A percentile compares a stretch with the other conserved stretches of the same genome.
phyloP scores from a whole-genome alignment of 2,888 invertebrate genomes.

The Azorinus chamasolen region DNA sequence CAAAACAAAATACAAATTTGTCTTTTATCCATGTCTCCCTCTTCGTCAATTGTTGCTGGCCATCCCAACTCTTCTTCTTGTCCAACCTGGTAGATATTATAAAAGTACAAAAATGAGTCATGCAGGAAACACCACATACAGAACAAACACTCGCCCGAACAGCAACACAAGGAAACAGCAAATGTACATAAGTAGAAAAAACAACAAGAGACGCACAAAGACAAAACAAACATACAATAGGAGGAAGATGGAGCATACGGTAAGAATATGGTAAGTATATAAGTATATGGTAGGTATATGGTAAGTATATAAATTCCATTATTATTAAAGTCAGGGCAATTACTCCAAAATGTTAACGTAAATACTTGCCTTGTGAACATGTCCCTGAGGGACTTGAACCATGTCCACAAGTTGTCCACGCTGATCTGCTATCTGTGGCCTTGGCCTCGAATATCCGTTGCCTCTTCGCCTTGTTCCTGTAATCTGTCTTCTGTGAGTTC shows the following conservation, averaged over 20 bases:
- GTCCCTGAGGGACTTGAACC: conserved; percentile 37
- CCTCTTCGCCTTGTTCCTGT: too few relatives aligned
- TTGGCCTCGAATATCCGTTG: conserved; percentile 38
- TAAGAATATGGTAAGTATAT: conserved; percentile 36
- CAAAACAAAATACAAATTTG: conserved; percentile 36
- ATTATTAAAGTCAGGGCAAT: conserved; percentile 32
- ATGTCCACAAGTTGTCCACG: conserved; percentile 33
- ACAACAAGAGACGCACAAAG: too few relatives aligned
- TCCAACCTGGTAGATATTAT: conserved; percentile 41
- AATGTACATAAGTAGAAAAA: too few relatives aligned
- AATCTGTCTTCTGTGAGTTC: conserved; percentile 42
- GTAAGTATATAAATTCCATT: conserved; percentile 37
- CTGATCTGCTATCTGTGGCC: conserved; percentile 37
- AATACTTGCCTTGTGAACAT: too few relatives aligned
- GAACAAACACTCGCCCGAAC: too few relatives aligned
- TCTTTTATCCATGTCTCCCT: conserved; percentile 36
- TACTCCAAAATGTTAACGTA: conserved; percentile 32
- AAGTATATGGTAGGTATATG: too few relatives aligned
- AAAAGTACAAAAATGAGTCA: too few relatives aligned
- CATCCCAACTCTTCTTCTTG: conserved; percentile 44
- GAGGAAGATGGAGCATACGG: too few relatives aligned
- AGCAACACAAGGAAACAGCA: too few relatives aligned
- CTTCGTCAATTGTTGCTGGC: conserved; percentile 34
- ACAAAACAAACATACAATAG: too few relatives aligned
- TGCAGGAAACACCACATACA: too few relatives aligned